These are phyloP conservation scores for Xestoiulus laeticollis DNA, from an alignment of 2,888 invertebrate genomes.

Conservation along the genomic window DNA sequence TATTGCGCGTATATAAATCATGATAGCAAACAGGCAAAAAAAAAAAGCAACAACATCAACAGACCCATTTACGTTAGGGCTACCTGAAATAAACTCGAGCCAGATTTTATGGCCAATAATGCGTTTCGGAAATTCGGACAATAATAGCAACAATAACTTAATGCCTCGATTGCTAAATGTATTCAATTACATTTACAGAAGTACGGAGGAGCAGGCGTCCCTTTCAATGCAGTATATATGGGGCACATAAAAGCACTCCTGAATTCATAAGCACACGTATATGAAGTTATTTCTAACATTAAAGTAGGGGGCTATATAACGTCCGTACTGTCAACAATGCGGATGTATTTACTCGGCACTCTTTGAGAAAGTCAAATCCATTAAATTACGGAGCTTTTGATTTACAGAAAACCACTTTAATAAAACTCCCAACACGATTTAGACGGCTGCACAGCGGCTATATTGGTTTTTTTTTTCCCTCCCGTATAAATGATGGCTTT, in stretches of 20 bases:
- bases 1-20: not conserved
- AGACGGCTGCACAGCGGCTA: slow-evolving; percentile 9
- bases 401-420: slow-evolving; percentile 48
- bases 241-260: slow-evolving; percentile 2
- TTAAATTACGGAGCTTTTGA: slow-evolving; percentile 49
- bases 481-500: not conserved
- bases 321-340: not conserved
- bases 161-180: slow-evolving; percentile 9
- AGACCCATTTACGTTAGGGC: not conserved
- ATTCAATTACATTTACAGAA: slow-evolving; percentile 9
- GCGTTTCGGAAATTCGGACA: slow-evolving; percentile 9
- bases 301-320: not conserved
- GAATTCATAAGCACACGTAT: not conserved
- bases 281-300: not conserved
- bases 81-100: not conserved
- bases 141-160: slow-evolving; percentile 9
- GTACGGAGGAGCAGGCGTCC: not conserved
- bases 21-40: not conserved
- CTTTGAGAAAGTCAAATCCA: slow-evolving; percentile 49
- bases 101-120: slow-evolving; percentile 9
- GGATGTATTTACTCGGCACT: slow-evolving; percentile 41
- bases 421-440: slow-evolving; percentile 44
- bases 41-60: not conserved
- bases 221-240: not conserved
- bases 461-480: not conserved